phyloP scores from a whole-genome alignment of 2,113 vertebrate species.

The Ivindomyrus marchei region DNA sequence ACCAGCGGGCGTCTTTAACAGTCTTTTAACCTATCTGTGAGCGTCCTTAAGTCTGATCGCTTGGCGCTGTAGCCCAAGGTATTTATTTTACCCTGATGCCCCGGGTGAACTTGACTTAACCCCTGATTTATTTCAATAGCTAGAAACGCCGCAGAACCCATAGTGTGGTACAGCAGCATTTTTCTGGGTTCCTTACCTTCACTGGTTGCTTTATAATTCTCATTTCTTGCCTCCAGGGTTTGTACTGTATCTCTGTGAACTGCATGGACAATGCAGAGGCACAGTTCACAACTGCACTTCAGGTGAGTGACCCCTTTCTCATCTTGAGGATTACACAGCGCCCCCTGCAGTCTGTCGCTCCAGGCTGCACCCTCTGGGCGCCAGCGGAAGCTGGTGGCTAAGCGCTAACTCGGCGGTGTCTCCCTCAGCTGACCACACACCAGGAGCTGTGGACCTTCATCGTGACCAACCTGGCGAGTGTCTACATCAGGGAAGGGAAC shows the following conservation, averaged over 20 bases:
- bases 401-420: background rate
- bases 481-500: slow-evolving; percentile 97
- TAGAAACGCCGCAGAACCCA: background rate
- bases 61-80: too few species aligned
- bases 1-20: background rate
- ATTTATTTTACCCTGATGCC: too few species aligned
- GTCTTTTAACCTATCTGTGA: background rate
- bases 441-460: slow-evolving; percentile 98
- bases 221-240: slow-evolving; percentile 59
- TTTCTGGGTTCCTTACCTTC: background rate
- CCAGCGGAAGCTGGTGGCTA: background rate
- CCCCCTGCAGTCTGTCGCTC: background rate
- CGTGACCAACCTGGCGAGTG: slow-evolving; percentile 93
- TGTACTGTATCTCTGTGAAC: slow-evolving; percentile 98
- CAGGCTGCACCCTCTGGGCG: background rate
- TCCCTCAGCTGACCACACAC: slow-evolving; percentile 84
- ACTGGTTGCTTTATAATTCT: background rate
- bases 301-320: slow-evolving; percentile 64
- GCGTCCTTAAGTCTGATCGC: too few species aligned
- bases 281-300: slow-evolving; percentile 90
- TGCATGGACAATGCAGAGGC: slow-evolving; percentile 99
- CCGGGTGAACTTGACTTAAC: too few species aligned
- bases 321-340: too few species aligned
- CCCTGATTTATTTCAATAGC: too few species aligned
- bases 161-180: background rate